Percentiles rank a stretch among this genome's conserved stretches.
Evolutionary conservation across 2,888 invertebrate species (phyloP).

Genomic region (Galerucella nymphaeae): DNA sequence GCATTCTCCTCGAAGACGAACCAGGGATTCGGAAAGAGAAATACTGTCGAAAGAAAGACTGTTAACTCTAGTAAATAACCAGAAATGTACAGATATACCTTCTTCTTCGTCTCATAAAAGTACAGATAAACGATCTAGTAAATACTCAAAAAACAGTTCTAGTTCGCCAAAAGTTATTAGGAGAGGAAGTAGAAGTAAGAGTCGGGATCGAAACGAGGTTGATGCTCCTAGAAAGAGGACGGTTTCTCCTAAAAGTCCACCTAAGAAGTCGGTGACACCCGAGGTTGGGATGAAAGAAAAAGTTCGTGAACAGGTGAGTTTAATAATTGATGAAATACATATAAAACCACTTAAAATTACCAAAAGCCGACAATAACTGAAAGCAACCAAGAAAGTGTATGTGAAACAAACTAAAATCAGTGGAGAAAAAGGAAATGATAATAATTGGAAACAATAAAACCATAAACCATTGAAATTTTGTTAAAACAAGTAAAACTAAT

Average conservation of each 20-base stretch:
- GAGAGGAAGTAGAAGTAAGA: slow-evolving; percentile 19
- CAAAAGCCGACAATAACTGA: too few relatives aligned
- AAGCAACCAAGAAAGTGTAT: too few relatives aligned
- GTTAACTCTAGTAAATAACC: neutral
- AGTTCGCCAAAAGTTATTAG: slow-evolving; percentile 46
- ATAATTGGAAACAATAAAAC: too few relatives aligned
- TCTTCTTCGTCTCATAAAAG: slow-evolving; percentile 11
- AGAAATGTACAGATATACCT: slow-evolving; percentile 7
- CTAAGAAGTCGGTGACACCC: slow-evolving; percentile 36
- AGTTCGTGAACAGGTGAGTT: slow-evolving; percentile 3
- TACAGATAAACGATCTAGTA: slow-evolving; percentile 45
- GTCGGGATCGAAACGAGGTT: slow-evolving; percentile 34
- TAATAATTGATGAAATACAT: too few relatives aligned
- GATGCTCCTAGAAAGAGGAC: slow-evolving; percentile 33
- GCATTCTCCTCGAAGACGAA: slow-evolving; percentile 17
- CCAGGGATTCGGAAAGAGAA: slow-evolving; percentile 6
- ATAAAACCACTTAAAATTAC: too few relatives aligned
- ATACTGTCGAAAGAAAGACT: neutral
- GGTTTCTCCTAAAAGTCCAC: slow-evolving; percentile 9
- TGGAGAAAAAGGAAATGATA: too few relatives aligned
- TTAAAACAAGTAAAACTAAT: too few relatives aligned
- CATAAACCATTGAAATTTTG: too few relatives aligned
- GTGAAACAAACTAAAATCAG: too few relatives aligned
- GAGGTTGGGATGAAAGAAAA: slow-evolving; percentile 36
- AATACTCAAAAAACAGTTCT: slow-evolving; percentile 49